phyloP scores from a whole-genome alignment of 2,797 vertebrate genomes.

The Furcifer pardalis region DNA sequence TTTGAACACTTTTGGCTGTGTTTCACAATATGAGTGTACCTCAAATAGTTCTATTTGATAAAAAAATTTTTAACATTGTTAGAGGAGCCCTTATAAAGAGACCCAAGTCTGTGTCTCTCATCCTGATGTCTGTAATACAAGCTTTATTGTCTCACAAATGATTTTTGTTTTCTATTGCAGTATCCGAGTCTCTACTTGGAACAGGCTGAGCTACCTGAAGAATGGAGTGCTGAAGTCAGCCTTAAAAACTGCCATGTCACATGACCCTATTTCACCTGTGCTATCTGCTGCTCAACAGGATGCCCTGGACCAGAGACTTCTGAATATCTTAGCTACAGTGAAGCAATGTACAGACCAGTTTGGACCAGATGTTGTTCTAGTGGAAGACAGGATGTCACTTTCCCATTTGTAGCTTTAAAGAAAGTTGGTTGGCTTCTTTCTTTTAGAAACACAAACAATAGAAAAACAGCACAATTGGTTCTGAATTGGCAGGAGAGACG shows the following conservation, averaged over 20 bases:
- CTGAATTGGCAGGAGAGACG: slow-evolving; percentile 51
- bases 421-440: slow-evolving; percentile 55
- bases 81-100: neutral
- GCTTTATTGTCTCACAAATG: no score
- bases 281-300: slow-evolving; percentile 87
- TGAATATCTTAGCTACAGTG: slow-evolving; percentile 87
- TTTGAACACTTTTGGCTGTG: neutral
- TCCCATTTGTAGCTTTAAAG: slow-evolving; percentile 84
- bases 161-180: slow-evolving; percentile 74
- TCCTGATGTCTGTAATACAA: neutral
- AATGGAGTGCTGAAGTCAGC: slow-evolving; percentile 87
- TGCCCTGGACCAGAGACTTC: slow-evolving; percentile 90
- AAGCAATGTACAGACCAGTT: slow-evolving; percentile 95
- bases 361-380: slow-evolving; percentile 88
- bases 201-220: slow-evolving; percentile 90
- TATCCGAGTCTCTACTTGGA: slow-evolving; percentile 96
- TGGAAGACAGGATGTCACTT: slow-evolving; percentile 97
- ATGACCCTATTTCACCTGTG: slow-evolving; percentile 90
- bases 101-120: neutral
- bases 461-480: slow-evolving; percentile 80
- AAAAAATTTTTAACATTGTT: neutral
- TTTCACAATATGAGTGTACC: neutral
- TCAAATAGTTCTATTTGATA: neutral
- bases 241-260: slow-evolving; percentile 87
- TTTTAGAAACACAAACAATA: slow-evolving; percentile 57